Conservation (phyloP, 2,888 invertebrate species). For the Cephus pygmeus region DNA sequence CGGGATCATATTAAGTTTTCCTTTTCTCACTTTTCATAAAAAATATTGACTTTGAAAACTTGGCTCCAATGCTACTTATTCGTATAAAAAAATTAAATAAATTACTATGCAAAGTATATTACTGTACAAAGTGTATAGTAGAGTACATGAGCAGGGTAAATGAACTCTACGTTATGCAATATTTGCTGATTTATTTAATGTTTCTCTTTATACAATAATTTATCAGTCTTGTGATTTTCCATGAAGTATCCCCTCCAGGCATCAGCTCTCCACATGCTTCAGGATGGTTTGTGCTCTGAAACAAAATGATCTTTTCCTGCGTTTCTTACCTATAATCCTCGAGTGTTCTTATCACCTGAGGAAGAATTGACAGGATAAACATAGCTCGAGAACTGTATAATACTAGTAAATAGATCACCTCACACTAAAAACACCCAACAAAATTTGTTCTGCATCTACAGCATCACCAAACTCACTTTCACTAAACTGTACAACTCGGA, state of each 20-base stretch:
- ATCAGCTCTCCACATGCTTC: not conserved
- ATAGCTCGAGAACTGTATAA: not conserved
- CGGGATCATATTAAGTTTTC: not conserved
- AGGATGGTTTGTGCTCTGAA: not conserved
- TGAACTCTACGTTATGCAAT: not conserved
- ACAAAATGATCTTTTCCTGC: not conserved
- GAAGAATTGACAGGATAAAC: not conserved
- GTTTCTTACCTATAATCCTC: not conserved
- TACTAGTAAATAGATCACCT: not conserved
- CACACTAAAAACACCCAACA: constrained; percentile 9
- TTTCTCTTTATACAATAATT: not conserved
- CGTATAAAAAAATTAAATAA: too few relatives aligned
- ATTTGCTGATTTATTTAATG: not conserved
- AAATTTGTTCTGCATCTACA: not conserved
- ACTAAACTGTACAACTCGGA: not conserved
- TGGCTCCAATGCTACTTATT: too few relatives aligned
- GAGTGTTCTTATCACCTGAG: not conserved
- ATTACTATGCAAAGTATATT: too few relatives aligned
- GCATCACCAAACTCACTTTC: constrained; percentile 5
- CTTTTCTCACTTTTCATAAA: not conserved
- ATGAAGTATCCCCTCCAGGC: not conserved
- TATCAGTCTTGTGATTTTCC: not conserved
- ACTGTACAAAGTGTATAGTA: not conserved
- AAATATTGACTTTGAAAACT: not conserved
- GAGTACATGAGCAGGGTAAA: not conserved